Evolutionary conservation across 2,888 invertebrate species (phyloP).

Genomic region (Cephus pulcher): DNA sequence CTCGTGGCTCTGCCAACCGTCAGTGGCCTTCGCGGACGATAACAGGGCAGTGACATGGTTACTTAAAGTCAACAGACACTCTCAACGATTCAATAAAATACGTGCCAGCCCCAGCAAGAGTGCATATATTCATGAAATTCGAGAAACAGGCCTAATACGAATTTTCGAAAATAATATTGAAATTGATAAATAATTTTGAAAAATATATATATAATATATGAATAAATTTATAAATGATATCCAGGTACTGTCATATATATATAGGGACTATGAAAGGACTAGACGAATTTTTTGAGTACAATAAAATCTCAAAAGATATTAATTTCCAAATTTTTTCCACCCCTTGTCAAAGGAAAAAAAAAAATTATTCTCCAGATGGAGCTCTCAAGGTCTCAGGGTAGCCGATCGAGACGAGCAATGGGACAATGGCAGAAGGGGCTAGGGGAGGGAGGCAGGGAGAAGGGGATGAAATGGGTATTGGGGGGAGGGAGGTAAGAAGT

Average conservation of each 20-base stretch:
- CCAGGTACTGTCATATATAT: neutral
- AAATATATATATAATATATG: neutral
- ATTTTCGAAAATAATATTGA: neutral
- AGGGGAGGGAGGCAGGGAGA: neutral
- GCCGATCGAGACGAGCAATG: too few species aligned
- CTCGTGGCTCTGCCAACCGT: constrained; percentile 60
- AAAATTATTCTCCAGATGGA: neutral
- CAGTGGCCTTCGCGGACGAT: constrained; percentile 56
- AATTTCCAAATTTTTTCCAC: neutral
- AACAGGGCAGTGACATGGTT: constrained; percentile 46
- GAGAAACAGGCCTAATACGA: neutral
- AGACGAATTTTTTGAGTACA: neutral
- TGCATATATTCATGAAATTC: neutral
- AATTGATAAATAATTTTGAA: neutral
- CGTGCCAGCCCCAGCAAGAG: neutral
- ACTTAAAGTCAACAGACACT: neutral
- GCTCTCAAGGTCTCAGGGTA: neutral
- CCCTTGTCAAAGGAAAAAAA: neutral
- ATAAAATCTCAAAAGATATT: neutral
- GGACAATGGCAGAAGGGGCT: neutral
- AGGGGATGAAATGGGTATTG: neutral
- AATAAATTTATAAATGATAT: neutral
- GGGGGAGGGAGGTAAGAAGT: neutral
- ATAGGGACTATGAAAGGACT: neutral
- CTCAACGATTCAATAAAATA: neutral